Percentiles rank a stretch among this genome's conserved stretches.
phyloP scores from a whole-genome alignment of 2,113 vertebrate species.

The Scopus umbretta region DNA sequence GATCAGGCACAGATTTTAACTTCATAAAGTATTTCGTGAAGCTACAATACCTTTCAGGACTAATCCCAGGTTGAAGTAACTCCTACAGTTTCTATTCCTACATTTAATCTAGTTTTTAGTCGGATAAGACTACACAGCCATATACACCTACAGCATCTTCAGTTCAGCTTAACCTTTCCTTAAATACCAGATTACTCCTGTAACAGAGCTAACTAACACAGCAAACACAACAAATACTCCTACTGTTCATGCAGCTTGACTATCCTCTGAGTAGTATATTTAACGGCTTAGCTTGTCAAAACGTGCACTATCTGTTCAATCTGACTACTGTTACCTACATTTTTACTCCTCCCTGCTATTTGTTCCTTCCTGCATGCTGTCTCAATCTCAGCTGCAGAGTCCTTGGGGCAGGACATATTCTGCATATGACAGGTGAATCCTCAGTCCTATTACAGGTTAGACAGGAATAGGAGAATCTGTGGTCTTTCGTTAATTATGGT shows the following conservation, averaged over 20 bases:
- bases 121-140: not conserved
- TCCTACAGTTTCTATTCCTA: not conserved
- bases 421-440: not conserved
- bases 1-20: not conserved
- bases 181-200: not conserved
- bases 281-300: not conserved
- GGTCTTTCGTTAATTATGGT: not conserved
- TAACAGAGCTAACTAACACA: not conserved
- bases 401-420: not conserved
- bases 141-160: not conserved
- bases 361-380: not conserved
- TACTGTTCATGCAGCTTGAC: not conserved
- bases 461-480: not conserved
- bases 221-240: not conserved
- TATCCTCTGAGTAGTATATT: not conserved
- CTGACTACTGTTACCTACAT: not conserved
- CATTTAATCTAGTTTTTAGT: not conserved
- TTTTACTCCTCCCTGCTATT: not conserved
- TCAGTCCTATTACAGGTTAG: not conserved
- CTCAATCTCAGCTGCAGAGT: not conserved
- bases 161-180: not conserved
- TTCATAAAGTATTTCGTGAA: not conserved
- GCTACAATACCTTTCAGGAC: not conserved
- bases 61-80: not conserved
- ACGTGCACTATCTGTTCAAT: not conserved